These are phyloP conservation scores for Apis cerana DNA, from an alignment of 1,140 invertebrate genomes.

Conservation along the genomic window DNA sequence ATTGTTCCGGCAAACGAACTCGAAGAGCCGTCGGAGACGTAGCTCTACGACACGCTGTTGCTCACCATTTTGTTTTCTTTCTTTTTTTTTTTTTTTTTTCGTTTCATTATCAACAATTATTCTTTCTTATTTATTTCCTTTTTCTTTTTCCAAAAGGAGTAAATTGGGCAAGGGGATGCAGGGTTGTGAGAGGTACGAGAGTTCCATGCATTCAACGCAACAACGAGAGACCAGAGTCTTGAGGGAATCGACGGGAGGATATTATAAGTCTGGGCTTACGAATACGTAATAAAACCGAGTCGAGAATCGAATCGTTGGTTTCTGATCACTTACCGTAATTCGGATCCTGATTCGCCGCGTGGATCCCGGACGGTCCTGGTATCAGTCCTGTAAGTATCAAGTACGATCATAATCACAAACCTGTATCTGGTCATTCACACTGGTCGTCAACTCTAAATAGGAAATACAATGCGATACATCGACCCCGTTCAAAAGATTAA, in stretches of 20 bases:
- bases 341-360: slow-evolving; percentile 84
- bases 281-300: slow-evolving; percentile 67
- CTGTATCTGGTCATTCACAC: no score
- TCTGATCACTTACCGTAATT: slow-evolving; percentile 89
- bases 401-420: not conserved
- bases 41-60: slow-evolving; percentile 63
- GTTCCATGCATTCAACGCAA: slow-evolving; percentile 82
- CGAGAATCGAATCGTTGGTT: slow-evolving; percentile 54
- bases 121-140: not conserved
- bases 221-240: slow-evolving; percentile 80
- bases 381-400: slow-evolving; percentile 84
- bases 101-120: not conserved
- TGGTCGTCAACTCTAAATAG: not conserved
- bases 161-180: slow-evolving; percentile 66
- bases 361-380: slow-evolving; percentile 92
- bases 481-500: not conserved
- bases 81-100: not conserved
- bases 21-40: slow-evolving; percentile 58
- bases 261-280: slow-evolving; percentile 75
- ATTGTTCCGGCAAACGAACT: slow-evolving; percentile 46
- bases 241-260: slow-evolving; percentile 78
- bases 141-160: slow-evolving; percentile 35
- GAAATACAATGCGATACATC: not conserved
- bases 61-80: slow-evolving; percentile 64
- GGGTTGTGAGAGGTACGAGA: slow-evolving; percentile 81